Evolutionary conservation across 1,140 invertebrate species (phyloP), one percentile per base, ranked within the genome.

Genomic region (Hypsibius dujardini): DNA sequence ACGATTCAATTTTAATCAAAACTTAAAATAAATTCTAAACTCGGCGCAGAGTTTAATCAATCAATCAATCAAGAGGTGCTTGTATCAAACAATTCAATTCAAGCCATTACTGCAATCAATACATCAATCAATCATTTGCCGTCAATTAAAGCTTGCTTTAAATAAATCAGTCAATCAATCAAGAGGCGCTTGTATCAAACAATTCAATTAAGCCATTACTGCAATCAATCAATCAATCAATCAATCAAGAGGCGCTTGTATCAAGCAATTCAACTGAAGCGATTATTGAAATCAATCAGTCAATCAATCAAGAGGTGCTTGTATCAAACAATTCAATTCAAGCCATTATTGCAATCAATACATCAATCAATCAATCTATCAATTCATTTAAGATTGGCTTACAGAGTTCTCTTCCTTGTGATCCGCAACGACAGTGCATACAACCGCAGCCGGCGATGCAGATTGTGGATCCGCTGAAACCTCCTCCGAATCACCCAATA

Each of bases 401-500:
- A 73, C 46, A 70, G 60, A 1, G 56, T 71, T 46, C 2, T 46
- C 45, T 70, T 72, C 47, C 47, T 59, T 14, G 28, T 14, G 42
- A 45, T 59, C 45, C 70, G 71, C 45, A 42, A 59, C 47, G 45
- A 42, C n/a, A 56, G 69, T n/a, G 50, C n/a, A 74, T 88, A 93
- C 56, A 92, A 76, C 47, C 86, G 84, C 0, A 94, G 80, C 74
- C 90, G 87, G 75, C 91, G 88, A 76, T 95, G 91, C 42, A 95
- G 81, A 75, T 87, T 83, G 47, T 88, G 85, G 74, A 95, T 88
- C 77, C 94, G 88, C 77, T 92, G 93, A 76, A 93, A 94, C 46
- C 91, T 83, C 76, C 88, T 87, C 77, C 87, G 87, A 50, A 95
- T 85, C 15, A 83, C 87, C 92, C 92, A 95, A 1, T 80, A 81